Conservation (phyloP, 2,888 invertebrate genomes). For the Cremastinae sp. region DNA sequence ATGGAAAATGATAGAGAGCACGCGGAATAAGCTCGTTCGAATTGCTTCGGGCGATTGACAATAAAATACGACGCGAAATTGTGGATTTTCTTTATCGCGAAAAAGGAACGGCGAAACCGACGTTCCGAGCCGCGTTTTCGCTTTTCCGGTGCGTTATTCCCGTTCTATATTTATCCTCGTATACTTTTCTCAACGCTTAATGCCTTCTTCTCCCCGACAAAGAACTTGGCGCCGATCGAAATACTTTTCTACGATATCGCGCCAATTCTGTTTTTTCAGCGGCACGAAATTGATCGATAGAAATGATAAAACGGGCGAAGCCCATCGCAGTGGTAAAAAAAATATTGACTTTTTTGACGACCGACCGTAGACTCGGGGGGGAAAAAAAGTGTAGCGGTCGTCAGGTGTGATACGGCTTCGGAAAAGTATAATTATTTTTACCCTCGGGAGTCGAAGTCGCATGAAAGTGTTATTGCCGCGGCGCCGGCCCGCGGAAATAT, state of each 20-base stretch:
- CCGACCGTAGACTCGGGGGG: no score
- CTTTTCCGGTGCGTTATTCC: conserved; percentile 29
- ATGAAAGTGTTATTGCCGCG: neutral
- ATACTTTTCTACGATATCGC: neutral
- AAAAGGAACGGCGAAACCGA: neutral
- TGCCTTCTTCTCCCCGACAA: conserved; percentile 7
- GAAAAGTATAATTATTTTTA: no score
- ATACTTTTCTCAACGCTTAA: neutral
- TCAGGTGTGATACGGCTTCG: no score
- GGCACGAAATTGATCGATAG: no score
- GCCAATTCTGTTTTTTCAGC: no score
- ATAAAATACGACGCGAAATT: conserved; percentile 6
- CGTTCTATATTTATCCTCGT: conserved; percentile 48
- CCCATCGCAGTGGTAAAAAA: no score
- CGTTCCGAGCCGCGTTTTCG: conserved; percentile 13
- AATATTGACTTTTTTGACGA: no score
- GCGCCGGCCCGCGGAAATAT: neutral
- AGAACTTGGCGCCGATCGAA: neutral
- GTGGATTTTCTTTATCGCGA: conserved; percentile 38
- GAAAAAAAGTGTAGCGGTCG: no score
- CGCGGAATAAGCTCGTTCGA: neutral
- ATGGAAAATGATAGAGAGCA: neutral
- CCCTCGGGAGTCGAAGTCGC: neutral
- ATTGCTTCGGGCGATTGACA: no score
- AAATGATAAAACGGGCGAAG: no score